These are phyloP conservation scores for Campoplex nolae DNA, from an alignment of 2,888 invertebrate genomes.

Conservation along the genomic window DNA sequence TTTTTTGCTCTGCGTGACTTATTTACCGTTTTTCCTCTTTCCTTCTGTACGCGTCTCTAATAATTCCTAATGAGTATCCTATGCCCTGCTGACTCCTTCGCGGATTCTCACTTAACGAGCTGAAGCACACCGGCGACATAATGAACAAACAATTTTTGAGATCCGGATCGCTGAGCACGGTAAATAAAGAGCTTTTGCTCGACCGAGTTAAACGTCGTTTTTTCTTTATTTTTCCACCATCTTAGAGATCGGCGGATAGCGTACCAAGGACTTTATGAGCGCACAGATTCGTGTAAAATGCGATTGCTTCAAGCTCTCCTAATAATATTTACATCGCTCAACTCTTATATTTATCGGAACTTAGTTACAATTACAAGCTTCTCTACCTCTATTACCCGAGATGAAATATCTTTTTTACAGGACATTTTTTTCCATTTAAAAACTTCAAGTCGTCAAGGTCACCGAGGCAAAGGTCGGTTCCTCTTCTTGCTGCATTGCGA, in stretches of 20 bases:
- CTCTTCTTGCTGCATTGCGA: not conserved
- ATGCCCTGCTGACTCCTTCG: slow-evolving; percentile 25
- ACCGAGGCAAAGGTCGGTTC: not conserved
- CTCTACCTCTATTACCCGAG: no score
- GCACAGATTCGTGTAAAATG: slow-evolving; percentile 15
- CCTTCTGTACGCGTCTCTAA: not conserved
- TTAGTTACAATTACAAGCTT: slow-evolving; percentile 3
- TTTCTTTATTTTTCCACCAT: not conserved
- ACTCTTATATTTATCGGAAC: slow-evolving; percentile 9
- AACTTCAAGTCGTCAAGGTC: slow-evolving; percentile 4
- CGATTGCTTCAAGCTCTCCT: not conserved
- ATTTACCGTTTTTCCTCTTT: not conserved
- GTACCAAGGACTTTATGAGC: slow-evolving; percentile 8
- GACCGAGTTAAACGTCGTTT: slow-evolving; percentile 22
- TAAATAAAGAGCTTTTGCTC: slow-evolving; percentile 15
- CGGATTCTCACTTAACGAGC: slow-evolving; percentile 41
- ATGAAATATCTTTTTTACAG: no score
- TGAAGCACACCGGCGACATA: slow-evolving; percentile 29
- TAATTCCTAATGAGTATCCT: slow-evolving; percentile 1
- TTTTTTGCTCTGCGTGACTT: not conserved
- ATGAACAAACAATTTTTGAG: slow-evolving; percentile 59
- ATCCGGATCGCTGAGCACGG: not conserved
- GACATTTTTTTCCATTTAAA: not conserved
- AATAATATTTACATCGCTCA: slow-evolving; percentile 49
- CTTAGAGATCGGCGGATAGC: not conserved